Base-by-base conservation (phyloP, 2,797 vertebrate genomes). In the Trematomus bernacchii region DNA sequence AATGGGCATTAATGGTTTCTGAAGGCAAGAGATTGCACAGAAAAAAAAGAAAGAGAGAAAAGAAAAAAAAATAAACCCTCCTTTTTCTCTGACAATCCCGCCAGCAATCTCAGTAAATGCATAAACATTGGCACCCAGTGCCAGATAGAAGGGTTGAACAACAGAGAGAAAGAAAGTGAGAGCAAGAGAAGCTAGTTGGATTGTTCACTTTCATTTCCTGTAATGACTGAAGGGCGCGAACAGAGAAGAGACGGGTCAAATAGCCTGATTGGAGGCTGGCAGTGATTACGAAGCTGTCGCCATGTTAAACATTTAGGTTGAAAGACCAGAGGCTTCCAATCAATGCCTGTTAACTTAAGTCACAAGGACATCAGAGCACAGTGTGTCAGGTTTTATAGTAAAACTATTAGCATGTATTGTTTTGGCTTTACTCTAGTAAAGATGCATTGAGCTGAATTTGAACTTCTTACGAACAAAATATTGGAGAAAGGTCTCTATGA, bases 1-100 rank as follows among this genome's bases (percentile, higher is more conserved):
- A 97, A 97, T 96, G 96, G 95, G 97, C 96, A 96, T 96, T 97
- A 97, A 97, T 96, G 96, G 96, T 94, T 97, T 97, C 96, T 96
- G 97, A 97, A 97, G 96, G 96, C 96, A 97, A 96, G 96, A 96
- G 96, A 96, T 96, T 97, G 96, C 96, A 95, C 91, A 82, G 88
- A 76, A 86, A 87, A 87, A 89, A 85, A 92, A 92, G 15, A 81
- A 15, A 80, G 18, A 78, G 63, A 94, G 89, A 85, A 73, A 74
- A 83, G 73, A 85, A 85, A 92, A 94, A 95, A 95, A 96, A 96
- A 96, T 95, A 96, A 97, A 96, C 94, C 96, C 95, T 94, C 92
- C 81, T 84, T 90, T 92, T 91, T 91, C 89, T 95, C 94, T 94
- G 89, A 93, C 93, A 94, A 95, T 95, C 95, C 96, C 94, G 94